Base-by-base conservation (phyloP, 2,113 vertebrate genomes). In the Abramis brama region DNA sequence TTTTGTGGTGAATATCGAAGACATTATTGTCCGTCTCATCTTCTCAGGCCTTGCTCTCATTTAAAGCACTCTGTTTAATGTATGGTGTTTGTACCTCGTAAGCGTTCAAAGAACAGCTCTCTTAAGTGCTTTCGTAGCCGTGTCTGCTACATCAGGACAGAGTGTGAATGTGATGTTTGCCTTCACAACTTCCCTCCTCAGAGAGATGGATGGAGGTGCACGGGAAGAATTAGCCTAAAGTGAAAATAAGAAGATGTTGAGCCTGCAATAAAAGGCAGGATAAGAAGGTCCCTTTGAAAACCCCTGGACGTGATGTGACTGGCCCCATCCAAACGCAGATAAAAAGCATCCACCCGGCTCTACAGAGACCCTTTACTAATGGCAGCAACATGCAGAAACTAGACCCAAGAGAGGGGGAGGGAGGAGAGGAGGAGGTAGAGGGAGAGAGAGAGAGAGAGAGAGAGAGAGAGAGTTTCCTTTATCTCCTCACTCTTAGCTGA, bases 311-410 rank as follows among this genome's bases (percentile, higher is more conserved):
- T 92, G 91, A 93, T 91, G 91, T 39, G 84, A 89, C 88, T 85
- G 83, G 85, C 89, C 89, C 86, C 88, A 86, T 89, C 90, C 86
- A 92, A 91, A 88, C 86, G 43, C 88, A 92, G 92, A 94, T 93
- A 94, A 94, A 95, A 95, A 59, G 88, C 88, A 0, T 90, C 89
- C 85, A 36, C 88, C 91, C 88, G 68, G 70, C 86, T 33, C 94
- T 89, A 47, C 86, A 90, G 91, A 91, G 86, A 85, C 89, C 90
- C 82, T 86, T 77, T 88, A 85, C 92, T 92, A 91, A 89, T 93
- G 92, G 90, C 82, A 78, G 84, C 88, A 88, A 86, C 81, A 90
- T 73, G 68, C 83, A 71, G 43, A 88, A 85, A 90, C 86, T 89
- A 86, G 78, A 90, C 90, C 91, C 90, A 89, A 45, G 4, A 80